Evolutionary conservation across 2,113 vertebrate species (phyloP).

Genomic region (Thalassoma bifasciatum): DNA sequence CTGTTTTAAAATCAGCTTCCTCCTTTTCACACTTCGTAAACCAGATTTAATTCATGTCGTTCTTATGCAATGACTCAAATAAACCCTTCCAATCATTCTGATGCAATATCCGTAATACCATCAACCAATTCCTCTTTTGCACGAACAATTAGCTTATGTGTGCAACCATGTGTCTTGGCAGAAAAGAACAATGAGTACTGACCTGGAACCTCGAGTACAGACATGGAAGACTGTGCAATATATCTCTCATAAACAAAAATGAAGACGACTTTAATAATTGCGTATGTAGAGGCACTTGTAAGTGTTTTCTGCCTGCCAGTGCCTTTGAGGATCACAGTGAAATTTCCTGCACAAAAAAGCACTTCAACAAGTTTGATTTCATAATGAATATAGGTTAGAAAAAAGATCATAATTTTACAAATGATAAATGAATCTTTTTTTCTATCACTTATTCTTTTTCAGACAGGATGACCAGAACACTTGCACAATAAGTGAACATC

Average conservation of each 20-base stretch:
- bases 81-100: not conserved
- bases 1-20: constrained; percentile 10
- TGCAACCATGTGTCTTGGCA: not conserved
- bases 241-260: not conserved
- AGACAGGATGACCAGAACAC: no score
- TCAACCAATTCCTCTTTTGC: not conserved
- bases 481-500: no score
- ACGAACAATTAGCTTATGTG: not conserved
- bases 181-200: constrained; percentile 10
- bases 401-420: no score
- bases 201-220: not conserved
- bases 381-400: no score
- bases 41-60: not conserved
- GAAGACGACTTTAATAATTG: not conserved
- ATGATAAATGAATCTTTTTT: no score
- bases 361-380: no score
- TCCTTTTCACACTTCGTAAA: not conserved
- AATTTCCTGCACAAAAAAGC: no score
- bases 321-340: no score
- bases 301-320: no score
- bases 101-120: not conserved
- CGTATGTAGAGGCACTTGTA: not conserved
- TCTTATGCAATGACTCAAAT: no score
- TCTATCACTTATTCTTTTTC: no score
- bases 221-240: not conserved